Percentiles rank a stretch among this genome's conserved stretches.
These are phyloP conservation scores for Xenentodon cancila DNA, from an alignment of 2,797 vertebrate species.

Conservation along the genomic window DNA sequence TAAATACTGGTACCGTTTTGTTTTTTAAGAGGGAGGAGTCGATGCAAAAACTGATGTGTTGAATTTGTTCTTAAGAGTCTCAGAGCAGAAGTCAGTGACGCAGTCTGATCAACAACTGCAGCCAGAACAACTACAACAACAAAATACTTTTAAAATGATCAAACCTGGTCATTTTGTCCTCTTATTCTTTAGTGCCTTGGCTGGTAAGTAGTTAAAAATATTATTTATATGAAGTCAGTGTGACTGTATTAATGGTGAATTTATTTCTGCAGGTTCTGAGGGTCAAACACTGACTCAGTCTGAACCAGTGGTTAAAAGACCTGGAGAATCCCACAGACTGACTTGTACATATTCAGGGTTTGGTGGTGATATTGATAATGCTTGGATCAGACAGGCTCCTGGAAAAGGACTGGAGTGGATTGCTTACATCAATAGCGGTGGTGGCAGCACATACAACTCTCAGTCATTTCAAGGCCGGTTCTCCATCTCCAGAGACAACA, in stretches of 20 bases:
- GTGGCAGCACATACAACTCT: not conserved
- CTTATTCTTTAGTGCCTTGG: too few relatives aligned
- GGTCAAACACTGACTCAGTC: slow-evolving; percentile 27
- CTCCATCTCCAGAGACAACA: not conserved
- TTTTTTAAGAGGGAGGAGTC: not conserved
- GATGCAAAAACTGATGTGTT: not conserved
- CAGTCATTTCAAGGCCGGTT: slow-evolving; percentile 7
- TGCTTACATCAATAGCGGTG: too few relatives aligned
- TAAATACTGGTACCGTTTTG: too few relatives aligned
- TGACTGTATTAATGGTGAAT: not conserved
- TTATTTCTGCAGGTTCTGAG: slow-evolving; percentile 20
- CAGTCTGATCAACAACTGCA: not conserved
- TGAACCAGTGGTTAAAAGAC: slow-evolving; percentile 20
- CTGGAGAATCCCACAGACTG: slow-evolving; percentile 16
- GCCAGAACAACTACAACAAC: not conserved
- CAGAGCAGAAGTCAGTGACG: not conserved
- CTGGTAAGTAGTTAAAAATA: too few relatives aligned
- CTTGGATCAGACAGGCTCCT: not conserved
- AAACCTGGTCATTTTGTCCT: not conserved
- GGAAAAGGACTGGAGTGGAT: not conserved
- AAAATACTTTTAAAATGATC: not conserved
- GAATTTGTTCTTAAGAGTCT: not conserved
- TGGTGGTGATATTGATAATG: not conserved
- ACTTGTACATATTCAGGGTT: not conserved
- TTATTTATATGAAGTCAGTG: not conserved